Percentiles rank a stretch among this genome's conserved stretches.
These are phyloP conservation scores for Leucania comma DNA, from an alignment of 2,888 invertebrate species.

Conservation along the genomic window DNA sequence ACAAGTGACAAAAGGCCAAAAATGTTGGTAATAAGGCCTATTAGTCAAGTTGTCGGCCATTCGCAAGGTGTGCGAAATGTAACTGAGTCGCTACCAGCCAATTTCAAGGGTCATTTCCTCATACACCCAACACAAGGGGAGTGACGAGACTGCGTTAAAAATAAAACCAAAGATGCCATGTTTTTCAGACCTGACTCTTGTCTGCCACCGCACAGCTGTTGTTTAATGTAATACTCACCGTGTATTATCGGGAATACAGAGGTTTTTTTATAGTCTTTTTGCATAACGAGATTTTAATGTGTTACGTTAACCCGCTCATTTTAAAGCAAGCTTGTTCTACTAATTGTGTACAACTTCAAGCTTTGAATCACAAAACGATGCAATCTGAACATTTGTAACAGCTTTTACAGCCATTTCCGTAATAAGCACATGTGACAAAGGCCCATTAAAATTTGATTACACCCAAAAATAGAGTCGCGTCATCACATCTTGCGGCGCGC, in stretches of 20 bases:
- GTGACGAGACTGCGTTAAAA: constrained; percentile 72
- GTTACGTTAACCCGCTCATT: constrained; percentile 34
- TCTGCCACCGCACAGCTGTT: constrained; percentile 76
- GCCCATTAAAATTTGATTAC: constrained; percentile 73
- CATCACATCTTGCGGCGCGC: constrained; percentile 71
- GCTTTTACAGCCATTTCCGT: constrained; percentile 60
- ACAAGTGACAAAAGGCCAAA: constrained; percentile 81
- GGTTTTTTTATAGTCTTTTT: constrained; percentile 37
- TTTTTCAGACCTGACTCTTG: constrained; percentile 59
- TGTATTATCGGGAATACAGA: constrained; percentile 37
- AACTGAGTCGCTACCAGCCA: constrained; percentile 81
- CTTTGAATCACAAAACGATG: constrained; percentile 24
- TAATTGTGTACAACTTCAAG: constrained; percentile 32
- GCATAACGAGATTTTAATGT: constrained; percentile 53
- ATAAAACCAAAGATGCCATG: constrained; percentile 75
- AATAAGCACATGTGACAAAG: constrained; percentile 68
- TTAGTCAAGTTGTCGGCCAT: constrained; percentile 81
- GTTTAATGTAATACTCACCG: constrained; percentile 60
- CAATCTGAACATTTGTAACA: constrained; percentile 33
- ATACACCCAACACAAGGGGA: constrained; percentile 77
- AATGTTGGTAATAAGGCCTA: constrained; percentile 82
- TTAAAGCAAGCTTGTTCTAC: constrained; percentile 2
- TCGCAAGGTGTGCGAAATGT: constrained; percentile 85
- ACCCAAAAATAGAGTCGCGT: constrained; percentile 70
- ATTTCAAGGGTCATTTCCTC: constrained; percentile 89